These are phyloP conservation scores for Oriolus oriolus DNA, from an alignment of 2,113 vertebrate species.

Conservation along the genomic window DNA sequence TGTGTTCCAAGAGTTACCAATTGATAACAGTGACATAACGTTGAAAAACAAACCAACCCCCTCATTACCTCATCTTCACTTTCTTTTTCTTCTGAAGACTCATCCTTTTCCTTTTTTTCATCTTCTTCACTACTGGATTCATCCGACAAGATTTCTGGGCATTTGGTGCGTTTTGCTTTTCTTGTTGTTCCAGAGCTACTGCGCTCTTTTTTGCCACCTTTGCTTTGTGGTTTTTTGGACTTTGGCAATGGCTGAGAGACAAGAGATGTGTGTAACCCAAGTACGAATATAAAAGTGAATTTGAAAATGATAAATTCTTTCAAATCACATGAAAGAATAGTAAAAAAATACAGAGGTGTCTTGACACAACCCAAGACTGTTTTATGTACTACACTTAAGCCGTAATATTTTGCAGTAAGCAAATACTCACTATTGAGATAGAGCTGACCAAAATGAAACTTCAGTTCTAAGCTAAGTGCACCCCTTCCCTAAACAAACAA, in stretches of 20 bases:
- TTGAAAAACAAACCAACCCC: neutral
- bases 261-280: neutral
- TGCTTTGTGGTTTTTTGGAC: constrained; percentile 75
- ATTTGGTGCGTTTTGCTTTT: constrained; percentile 83
- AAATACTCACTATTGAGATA: neutral
- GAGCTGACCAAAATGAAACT: neutral
- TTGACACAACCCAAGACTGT: neutral
- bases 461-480: neutral
- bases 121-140: constrained; percentile 92
- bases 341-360: neutral
- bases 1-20: neutral
- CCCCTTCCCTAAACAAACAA: neutral
- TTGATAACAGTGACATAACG: neutral
- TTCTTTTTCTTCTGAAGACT: constrained; percentile 80
- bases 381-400: neutral
- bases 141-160: constrained; percentile 89
- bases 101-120: constrained; percentile 80
- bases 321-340: neutral
- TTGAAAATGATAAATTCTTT: neutral
- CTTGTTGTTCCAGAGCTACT: constrained; percentile 75
- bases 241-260: constrained; percentile 71
- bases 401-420: neutral
- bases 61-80: constrained; percentile 76
- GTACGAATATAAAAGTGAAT: neutral
- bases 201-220: constrained; percentile 80